phyloP scores from a whole-genome alignment of 2,797 vertebrate genomes.

The Sphaeramia orbicularis region DNA sequence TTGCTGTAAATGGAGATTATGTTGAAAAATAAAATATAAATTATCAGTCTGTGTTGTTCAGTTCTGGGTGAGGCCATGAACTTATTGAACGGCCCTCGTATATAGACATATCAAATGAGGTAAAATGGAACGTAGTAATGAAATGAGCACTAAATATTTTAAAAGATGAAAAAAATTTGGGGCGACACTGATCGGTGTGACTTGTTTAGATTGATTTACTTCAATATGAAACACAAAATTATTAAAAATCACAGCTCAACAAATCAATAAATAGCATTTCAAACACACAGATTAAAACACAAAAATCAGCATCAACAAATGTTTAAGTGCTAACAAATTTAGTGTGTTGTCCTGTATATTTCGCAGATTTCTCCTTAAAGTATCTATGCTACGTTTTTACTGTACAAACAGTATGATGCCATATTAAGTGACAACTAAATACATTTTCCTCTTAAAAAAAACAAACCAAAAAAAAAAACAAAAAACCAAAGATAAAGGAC shows the following conservation, averaged over 20 bases:
- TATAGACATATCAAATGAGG: too few species aligned
- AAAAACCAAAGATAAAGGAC: background rate
- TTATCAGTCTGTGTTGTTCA: too few species aligned
- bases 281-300: slow-evolving; percentile 28
- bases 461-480: too few species aligned
- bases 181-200: background rate
- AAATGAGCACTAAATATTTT: background rate
- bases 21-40: too few species aligned
- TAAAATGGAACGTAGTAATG: background rate
- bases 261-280: slow-evolving; percentile 30
- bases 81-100: too few species aligned
- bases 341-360: background rate
- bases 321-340: slow-evolving; percentile 16
- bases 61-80: too few species aligned
- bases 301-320: slow-evolving; percentile 12
- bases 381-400: slow-evolving; percentile 27
- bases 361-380: slow-evolving; percentile 17
- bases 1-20: too few species aligned
- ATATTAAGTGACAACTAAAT: slow-evolving; percentile 7
- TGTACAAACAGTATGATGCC: slow-evolving; percentile 19
- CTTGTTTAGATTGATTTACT: slow-evolving; percentile 17
- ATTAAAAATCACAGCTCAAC: slow-evolving; percentile 11
- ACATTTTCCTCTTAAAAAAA: background rate
- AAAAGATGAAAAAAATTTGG: slow-evolving; percentile 2
- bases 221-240: slow-evolving; percentile 44